A percentile compares a stretch with the other conserved stretches of the same genome.
These are phyloP conservation scores for Sakesphorus luctuosus DNA, from an alignment of 2,113 vertebrate species.

Conservation along the genomic window DNA sequence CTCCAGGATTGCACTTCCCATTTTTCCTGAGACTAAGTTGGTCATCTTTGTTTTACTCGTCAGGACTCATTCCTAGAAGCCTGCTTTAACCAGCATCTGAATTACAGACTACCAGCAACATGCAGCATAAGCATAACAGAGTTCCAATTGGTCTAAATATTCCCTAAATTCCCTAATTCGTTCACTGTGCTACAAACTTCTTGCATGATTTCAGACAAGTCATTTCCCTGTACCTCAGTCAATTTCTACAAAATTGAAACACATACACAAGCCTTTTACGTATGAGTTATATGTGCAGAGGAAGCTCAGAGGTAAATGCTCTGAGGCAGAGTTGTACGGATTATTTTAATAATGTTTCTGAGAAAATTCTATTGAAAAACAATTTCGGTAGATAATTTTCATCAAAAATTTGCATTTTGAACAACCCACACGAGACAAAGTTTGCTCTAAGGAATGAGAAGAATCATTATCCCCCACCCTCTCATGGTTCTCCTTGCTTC, in stretches of 20 bases:
- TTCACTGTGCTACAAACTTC: neutral
- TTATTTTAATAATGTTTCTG: neutral
- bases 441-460: neutral
- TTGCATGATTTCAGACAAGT: neutral
- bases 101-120: neutral
- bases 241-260: neutral
- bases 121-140: neutral
- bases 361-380: neutral
- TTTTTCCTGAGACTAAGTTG: neutral
- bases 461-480: neutral
- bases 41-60: neutral
- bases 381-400: neutral
- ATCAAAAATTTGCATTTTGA: neutral
- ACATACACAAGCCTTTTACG: neutral
- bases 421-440: neutral
- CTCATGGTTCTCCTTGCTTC: neutral
- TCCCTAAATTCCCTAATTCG: neutral
- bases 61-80: neutral
- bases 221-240: neutral
- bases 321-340: neutral
- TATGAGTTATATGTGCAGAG: neutral
- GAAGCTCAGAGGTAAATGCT: neutral
- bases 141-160: neutral
- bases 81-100: neutral
- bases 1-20: neutral